Conservation (phyloP, 2,797 vertebrate species). For the Melanotaenia pygmaea region DNA sequence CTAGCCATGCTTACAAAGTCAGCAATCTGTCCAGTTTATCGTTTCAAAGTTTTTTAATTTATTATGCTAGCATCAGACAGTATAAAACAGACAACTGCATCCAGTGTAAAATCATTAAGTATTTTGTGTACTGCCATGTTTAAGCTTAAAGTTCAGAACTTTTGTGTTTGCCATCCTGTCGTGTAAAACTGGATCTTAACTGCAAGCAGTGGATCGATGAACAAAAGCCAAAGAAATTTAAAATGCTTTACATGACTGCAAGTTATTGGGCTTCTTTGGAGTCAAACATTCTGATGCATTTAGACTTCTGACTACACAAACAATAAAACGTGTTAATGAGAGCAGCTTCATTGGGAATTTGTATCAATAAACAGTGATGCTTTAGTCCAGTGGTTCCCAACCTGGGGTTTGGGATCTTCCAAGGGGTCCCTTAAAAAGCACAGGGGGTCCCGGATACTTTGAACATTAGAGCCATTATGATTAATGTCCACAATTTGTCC, state of each 20-base stretch:
- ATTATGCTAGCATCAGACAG: not conserved
- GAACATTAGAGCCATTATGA: no score
- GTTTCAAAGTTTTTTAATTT: not conserved
- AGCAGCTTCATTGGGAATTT: not conserved
- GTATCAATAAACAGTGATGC: not conserved
- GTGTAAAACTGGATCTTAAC: not conserved
- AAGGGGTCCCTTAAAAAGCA: no score
- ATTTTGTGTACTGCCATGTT: not conserved
- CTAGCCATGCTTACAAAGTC: not conserved
- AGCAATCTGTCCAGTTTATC: not conserved
- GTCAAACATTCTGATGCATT: no score
- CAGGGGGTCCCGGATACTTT: no score
- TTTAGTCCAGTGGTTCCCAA: no score
- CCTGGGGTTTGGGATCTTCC: no score
- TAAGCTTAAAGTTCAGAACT: not conserved
- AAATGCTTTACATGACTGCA: no score
- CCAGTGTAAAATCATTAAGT: not conserved
- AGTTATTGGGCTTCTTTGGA: no score
- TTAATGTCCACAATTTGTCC: no score
- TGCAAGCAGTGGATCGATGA: not conserved
- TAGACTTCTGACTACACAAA: no score
- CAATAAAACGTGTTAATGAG: no score
- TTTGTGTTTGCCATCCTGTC: not conserved
- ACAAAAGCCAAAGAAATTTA: not conserved
- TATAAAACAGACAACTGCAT: not conserved